Conservation (phyloP, 2,888 invertebrate species). For the Ichneumoninae sp. region DNA sequence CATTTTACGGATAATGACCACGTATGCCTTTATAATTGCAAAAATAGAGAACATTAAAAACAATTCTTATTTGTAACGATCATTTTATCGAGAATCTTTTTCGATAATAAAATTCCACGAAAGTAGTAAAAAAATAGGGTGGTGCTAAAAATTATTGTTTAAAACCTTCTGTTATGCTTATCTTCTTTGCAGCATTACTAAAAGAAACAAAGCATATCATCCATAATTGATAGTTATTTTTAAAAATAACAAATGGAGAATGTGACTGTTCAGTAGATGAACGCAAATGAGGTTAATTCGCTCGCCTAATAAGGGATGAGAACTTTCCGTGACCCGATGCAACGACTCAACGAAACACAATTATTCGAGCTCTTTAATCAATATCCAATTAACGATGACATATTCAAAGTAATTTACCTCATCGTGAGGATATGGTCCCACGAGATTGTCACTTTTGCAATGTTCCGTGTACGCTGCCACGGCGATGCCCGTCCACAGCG, state of each 20-base stretch:
- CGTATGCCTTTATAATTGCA: neutral
- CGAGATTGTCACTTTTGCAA: slow-evolving; percentile 76
- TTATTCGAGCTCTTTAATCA: slow-evolving; percentile 21
- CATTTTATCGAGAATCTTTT: neutral
- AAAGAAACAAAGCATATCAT: neutral
- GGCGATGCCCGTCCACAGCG: slow-evolving; percentile 88
- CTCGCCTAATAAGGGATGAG: neutral
- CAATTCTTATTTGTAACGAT: neutral
- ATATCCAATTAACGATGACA: slow-evolving; percentile 2
- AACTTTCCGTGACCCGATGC: neutral
- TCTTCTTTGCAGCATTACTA: neutral
- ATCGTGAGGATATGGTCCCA: slow-evolving; percentile 67
- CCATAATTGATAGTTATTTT: neutral
- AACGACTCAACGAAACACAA: neutral
- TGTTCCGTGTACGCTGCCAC: slow-evolving; percentile 88
- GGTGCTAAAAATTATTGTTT: neutral
- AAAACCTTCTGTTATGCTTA: neutral
- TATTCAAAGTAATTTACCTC: slow-evolving; percentile 61
- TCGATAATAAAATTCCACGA: neutral
- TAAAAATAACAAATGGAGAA: neutral
- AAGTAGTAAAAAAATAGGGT: neutral
- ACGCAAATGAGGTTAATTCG: neutral
- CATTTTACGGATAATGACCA: neutral
- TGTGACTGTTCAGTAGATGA: neutral
- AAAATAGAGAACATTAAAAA: neutral